A percentile compares a stretch with the other conserved stretches of the same genome.
phyloP scores from a whole-genome alignment of 2,888 invertebrate genomes.

The Bombyx huttoni region DNA sequence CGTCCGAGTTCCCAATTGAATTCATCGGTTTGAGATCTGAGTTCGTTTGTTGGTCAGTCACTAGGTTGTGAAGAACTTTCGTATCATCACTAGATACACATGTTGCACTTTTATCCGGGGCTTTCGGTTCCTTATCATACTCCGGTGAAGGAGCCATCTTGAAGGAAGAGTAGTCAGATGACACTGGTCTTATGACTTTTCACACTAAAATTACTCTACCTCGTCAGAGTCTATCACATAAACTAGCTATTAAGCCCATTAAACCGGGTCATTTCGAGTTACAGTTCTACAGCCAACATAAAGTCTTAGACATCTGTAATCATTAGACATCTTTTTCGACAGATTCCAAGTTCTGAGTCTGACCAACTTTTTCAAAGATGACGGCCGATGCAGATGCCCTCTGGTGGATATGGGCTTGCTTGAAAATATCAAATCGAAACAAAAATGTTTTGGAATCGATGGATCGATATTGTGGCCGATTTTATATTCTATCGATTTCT shows the following conservation, averaged over 20 bases:
- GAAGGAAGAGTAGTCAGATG: slow-evolving; percentile 73
- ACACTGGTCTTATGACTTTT: slow-evolving; percentile 71
- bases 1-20: slow-evolving; percentile 40
- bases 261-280: slow-evolving; percentile 45
- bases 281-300: slow-evolving; percentile 43
- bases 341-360: slow-evolving; percentile 21
- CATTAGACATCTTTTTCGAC: slow-evolving; percentile 62
- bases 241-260: slow-evolving; percentile 51
- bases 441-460: not conserved
- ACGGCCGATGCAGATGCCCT: slow-evolving; percentile 30
- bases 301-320: slow-evolving; percentile 54
- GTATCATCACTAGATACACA: slow-evolving; percentile 57
- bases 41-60: slow-evolving; percentile 50
- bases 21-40: slow-evolving; percentile 48
- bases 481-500: no score
- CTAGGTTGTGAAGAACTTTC: slow-evolving; percentile 52
- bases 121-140: slow-evolving; percentile 82
- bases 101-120: slow-evolving; percentile 76
- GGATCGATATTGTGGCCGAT: no score
- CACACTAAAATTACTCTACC: slow-evolving; percentile 53
- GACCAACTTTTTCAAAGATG: slow-evolving; percentile 44
- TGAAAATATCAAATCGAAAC: not conserved
- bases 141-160: slow-evolving; percentile 86
- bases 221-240: slow-evolving; percentile 35
- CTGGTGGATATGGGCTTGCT: slow-evolving; percentile 9